Conservation (phyloP, 2,113 vertebrate species). For the Numenius arquata region DNA sequence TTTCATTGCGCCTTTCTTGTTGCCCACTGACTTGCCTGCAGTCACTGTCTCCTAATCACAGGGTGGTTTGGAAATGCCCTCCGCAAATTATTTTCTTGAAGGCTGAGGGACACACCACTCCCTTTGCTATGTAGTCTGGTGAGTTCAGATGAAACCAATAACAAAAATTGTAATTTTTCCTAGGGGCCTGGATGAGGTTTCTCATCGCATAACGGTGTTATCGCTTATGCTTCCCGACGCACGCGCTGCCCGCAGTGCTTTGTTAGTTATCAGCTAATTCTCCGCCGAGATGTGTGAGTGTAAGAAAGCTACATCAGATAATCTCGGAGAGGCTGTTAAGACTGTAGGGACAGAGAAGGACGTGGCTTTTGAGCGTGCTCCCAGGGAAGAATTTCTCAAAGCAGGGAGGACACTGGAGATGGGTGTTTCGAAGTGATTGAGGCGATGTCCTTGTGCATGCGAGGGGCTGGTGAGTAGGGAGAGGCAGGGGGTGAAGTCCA, state of each 20-base stretch:
- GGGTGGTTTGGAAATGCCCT: neutral
- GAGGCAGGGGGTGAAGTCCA: neutral
- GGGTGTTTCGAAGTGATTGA: neutral
- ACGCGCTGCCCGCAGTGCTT: neutral
- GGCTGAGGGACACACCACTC: neutral
- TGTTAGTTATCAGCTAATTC: neutral
- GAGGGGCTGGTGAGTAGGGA: neutral
- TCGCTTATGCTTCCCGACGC: neutral
- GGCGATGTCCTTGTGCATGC: rapidly evolving
- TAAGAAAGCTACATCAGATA: neutral
- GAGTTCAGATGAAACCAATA: neutral
- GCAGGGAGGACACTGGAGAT: neutral
- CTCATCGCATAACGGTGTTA: neutral
- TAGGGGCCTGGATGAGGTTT: neutral
- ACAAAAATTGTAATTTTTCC: neutral
- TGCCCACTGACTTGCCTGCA: neutral
- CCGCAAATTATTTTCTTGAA: neutral
- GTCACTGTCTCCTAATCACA: neutral
- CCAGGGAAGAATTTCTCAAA: neutral
- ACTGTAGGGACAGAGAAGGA: neutral
- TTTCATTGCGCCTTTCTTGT: neutral
- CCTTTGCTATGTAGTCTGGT: neutral
- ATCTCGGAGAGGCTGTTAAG: neutral
- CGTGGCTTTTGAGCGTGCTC: neutral
- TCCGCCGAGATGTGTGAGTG: rapidly evolving